These are phyloP conservation scores for Drosophila triauraria DNA, from an alignment of 1,140 invertebrate genomes.

Conservation along the genomic window DNA sequence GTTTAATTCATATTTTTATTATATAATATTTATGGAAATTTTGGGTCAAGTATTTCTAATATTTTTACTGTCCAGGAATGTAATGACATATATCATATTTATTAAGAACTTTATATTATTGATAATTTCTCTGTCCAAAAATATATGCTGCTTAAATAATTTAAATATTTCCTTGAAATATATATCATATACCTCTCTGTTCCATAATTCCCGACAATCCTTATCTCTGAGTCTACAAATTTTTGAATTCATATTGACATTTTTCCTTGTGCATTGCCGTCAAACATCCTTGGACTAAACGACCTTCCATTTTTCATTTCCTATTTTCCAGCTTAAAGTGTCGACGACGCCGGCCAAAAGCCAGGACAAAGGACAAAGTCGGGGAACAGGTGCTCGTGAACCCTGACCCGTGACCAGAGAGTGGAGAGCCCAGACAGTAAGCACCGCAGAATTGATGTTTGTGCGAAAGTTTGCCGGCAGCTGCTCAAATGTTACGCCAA, in stretches of 20 bases:
- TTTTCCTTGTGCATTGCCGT: conserved; percentile 18
- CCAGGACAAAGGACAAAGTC: conserved; percentile 38
- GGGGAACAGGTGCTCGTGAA: conserved; percentile 19
- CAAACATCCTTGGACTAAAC: conserved; percentile 49
- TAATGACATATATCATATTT: too few species aligned
- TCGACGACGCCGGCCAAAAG: conserved; percentile 47
- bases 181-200: too few species aligned
- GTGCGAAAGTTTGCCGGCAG: conserved; percentile 47
- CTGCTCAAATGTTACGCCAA: conserved; percentile 47
- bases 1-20: too few species aligned
- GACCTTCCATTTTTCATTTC: conserved; percentile 76
- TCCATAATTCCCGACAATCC: too few species aligned
- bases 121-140: too few species aligned
- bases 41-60: too few species aligned
- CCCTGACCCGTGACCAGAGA: conserved; percentile 23
- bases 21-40: too few species aligned
- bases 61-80: too few species aligned
- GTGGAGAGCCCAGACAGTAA: conserved; percentile 5
- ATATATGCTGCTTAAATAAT: too few species aligned
- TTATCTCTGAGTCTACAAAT: too few species aligned
- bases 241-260: neutral
- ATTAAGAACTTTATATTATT: too few species aligned
- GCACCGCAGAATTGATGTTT: conserved; percentile 60
- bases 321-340: conserved; percentile 78
- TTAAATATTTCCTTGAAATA: too few species aligned